Evolutionary conservation across 2,888 invertebrate genomes (phyloP), one percentile per base, ranked within the genome.

Genomic region (Tinea pellionella): DNA sequence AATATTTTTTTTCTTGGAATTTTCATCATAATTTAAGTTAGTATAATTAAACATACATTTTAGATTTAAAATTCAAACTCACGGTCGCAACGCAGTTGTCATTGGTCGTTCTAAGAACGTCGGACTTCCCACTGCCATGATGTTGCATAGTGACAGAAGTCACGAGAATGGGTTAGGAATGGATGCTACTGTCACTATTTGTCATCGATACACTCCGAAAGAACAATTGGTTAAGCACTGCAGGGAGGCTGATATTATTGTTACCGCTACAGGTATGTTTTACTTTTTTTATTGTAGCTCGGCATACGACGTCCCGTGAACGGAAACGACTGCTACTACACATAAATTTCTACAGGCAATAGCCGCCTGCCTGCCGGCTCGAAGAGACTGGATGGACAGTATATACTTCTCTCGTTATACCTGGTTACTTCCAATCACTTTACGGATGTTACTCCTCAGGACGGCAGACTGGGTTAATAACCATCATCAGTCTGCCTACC

Each of bases 101-200:
- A 92, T 95, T 64, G 97, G 97, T 0, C 89, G 97, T 60, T 97
- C 97, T 0, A 97, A 97, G 77, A 95, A 97, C 78, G 96, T 97
- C 18, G 96, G 97, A 0, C 89, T 97, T 85, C 97, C 97, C 0
- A 93, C 96, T 62, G 94, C 96, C 0, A 90, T 97, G 88, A 83
- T 96, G 68, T 78, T 97, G 59, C 94, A 94, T 72, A 91, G 94
- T 2, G 95, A 95, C 79, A 90, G 90, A 32, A 77, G 77, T 4
- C 90, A 91, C 70, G 92, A 94, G 72, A 92, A 90, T 53, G 80
- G 84, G 0, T 82, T 90, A 55, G 94, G 92, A 0, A 87, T 95
- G 86, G 96, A 97, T 72, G 94, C 96, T 13, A 97, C 96, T 0
- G 95, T 96, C 0, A 95, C 95, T 0, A 92, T 97, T 63, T 97